Base-by-base conservation (phyloP, 2,888 invertebrate genomes). In the Calameuta filiformis region DNA sequence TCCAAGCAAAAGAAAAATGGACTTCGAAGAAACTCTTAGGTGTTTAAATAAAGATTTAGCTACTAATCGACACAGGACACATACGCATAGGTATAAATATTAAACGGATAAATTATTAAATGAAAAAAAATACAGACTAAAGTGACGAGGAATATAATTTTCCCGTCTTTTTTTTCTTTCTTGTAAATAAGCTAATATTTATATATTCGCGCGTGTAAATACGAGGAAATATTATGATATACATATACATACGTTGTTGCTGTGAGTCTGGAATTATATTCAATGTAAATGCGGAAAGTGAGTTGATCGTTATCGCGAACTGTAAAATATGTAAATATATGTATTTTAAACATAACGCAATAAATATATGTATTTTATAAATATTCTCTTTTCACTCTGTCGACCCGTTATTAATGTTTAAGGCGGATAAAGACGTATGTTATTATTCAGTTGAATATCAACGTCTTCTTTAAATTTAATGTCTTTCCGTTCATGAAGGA, bases 321-420 rank as follows among this genome's bases (percentile, higher is more conserved):
- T 77, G 77, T 77, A 77, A 77, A 75, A 77, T 77, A 77, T 77
- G 77, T 77, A 77, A 12, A 77, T 77, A 77, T 75, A 69, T 77
- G 75, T 75, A 77, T 77, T 77, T 75, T 77, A 77, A 77, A 75
- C 77, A 77, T 77, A 75, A 77, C 75, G 69, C 75, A 77, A 77
- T 77, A 74, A 77, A 77, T 77, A 77, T 77, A 77, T 77, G 77
- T 77, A 77, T 77, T 77, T 77, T 77, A 77, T 77, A 77, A 77
- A 73, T 71, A 35, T n/a, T 23, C n/a, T n/a, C 6, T 56, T 56
- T 56, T 56, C 23, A 56, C 40, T 56, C 9, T 9, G 40, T 56
- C 23, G 23, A 56, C 23, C 40, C 23, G 23, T 56, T 56, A 56
- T 56, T 23, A 56, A 56, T 23, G 6, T 9, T 23, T 23, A 6